phyloP scores from a whole-genome alignment of 1,140 invertebrate genomes.

The Megathymus violae region DNA sequence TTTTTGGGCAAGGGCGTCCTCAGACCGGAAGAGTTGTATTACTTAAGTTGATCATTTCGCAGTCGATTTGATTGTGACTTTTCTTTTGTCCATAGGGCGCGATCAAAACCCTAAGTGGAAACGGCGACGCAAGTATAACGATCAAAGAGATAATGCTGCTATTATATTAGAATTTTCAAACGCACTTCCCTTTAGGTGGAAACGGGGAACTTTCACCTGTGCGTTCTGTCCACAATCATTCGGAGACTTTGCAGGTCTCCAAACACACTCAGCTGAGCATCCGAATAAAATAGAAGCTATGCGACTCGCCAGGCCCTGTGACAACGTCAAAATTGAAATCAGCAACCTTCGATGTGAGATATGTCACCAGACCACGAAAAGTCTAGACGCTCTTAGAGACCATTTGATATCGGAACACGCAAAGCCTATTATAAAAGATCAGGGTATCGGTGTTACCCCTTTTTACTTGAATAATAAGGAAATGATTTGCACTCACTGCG shows the following conservation, averaged over 20 bases:
- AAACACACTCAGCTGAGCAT: slow-evolving; percentile 55
- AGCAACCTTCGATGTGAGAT: slow-evolving; percentile 60
- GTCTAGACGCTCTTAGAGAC: slow-evolving; percentile 57
- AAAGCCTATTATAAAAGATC: slow-evolving; percentile 54
- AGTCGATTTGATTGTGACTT: slow-evolving; percentile 48
- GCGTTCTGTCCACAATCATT: slow-evolving; percentile 62
- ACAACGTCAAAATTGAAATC: slow-evolving; percentile 68
- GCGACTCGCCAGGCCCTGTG: slow-evolving; percentile 47
- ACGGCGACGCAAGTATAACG: slow-evolving; percentile 66
- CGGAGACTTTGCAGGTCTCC: slow-evolving; percentile 58
- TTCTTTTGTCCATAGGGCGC: slow-evolving; percentile 74
- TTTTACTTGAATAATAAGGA: slow-evolving; percentile 57
- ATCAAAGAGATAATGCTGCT: slow-evolving; percentile 73
- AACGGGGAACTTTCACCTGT: slow-evolving; percentile 63
- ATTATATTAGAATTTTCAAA: slow-evolving; percentile 71
- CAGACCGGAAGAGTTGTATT: neutral
- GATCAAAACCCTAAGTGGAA: slow-evolving; percentile 64
- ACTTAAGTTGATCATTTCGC: slow-evolving; percentile 9
- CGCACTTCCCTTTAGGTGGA: slow-evolving; percentile 70
- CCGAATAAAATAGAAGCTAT: slow-evolving; percentile 56
- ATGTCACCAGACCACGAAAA: slow-evolving; percentile 47
- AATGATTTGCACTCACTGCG: slow-evolving; percentile 63
- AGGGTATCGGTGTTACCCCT: slow-evolving; percentile 62
- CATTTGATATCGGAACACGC: slow-evolving; percentile 58
- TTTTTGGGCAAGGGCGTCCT: neutral